Percentiles rank a stretch among this genome's conserved stretches.
Conservation (phyloP, 2,113 vertebrate species). For the Callithrix jacchus region DNA sequence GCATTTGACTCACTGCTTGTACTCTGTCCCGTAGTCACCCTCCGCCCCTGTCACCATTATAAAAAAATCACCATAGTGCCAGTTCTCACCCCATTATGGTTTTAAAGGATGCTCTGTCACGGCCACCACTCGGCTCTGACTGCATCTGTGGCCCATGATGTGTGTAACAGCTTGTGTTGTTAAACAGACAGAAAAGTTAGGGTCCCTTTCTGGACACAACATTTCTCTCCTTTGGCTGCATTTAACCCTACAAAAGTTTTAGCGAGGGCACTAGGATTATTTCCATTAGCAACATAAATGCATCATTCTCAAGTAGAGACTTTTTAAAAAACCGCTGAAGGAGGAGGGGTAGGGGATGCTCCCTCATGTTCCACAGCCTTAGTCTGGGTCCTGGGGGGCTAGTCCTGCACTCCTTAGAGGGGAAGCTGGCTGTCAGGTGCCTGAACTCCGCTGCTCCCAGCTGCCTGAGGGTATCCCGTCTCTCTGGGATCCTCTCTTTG, state of each 20-base stretch:
- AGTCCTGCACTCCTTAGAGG: fast-evolving
- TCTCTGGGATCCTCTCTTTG: neutral
- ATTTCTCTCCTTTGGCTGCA: neutral
- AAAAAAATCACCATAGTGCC: fast-evolving
- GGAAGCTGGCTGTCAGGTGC: fast-evolving
- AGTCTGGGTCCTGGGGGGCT: fast-evolving
- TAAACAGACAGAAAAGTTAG: fast-evolving
- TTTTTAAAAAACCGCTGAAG: fast-evolving
- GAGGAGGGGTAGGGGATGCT: no score
- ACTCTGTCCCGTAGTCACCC: no score
- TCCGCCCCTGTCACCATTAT: fast-evolving
- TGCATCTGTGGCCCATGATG: fast-evolving
- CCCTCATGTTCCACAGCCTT: fast-evolving
- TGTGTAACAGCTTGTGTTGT: fast-evolving
- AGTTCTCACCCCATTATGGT: neutral
- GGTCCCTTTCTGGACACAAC: no score
- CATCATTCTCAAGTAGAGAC: fast-evolving
- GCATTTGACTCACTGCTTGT: neutral
- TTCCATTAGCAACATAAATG: no score
- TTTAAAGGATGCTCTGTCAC: neutral
- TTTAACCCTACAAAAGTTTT: no score
- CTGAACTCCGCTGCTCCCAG: fast-evolving
- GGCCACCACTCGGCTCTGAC: neutral
- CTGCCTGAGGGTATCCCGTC: fast-evolving
- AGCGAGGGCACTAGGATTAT: neutral